Base-by-base conservation (phyloP, 2,797 vertebrate species). In the Chaunax sp. region DNA sequence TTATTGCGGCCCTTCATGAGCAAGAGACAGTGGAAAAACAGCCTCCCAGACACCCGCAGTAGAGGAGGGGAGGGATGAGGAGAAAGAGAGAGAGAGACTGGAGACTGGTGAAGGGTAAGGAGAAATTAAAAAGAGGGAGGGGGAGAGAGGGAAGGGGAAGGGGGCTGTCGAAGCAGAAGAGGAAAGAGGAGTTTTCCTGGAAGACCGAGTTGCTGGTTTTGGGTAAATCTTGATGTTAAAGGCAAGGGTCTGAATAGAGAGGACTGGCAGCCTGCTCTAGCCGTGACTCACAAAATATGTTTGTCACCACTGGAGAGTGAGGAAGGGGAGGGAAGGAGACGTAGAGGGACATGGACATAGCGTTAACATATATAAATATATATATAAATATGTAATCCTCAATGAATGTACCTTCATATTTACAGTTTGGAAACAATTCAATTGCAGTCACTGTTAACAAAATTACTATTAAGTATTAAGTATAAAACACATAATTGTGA, bases 1-100 rank as follows among this genome's bases (percentile, higher is more conserved):
- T 95, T 96, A 90, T 94, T 93, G 93, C 95, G 95, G 93, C 94
- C 92, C 94, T 94, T 95, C 95, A 96, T 96, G 93, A 95, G 95
- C 90, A 72, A 93, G 90, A 93, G 90, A 93, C 90, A 88, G 90
- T 90, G 87, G 87, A 91, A 91, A 92, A 92, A 92, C 89, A 91
- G 90, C 86, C 89, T 90, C 87, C 85, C 89, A 93, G 92, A 93
- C 90, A 92, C 92, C 92, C 91, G 92, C 92, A 92, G 90, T 90
- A 87, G 75, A 89, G 85, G 84, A 90, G 90, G 79, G 87, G 83
- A 86, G 87, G 83, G 87, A 87, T 80, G 84, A 84, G 81, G 86
- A 88, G 87, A 84, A 72, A 75, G 75, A 76, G 83, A 80, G 83
- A 82, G 79, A 77, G 75, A 78, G 79, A 74, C 78, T 73, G 82